Conservation (phyloP, 1,140 invertebrate genomes). For the Euwallacea similis region DNA sequence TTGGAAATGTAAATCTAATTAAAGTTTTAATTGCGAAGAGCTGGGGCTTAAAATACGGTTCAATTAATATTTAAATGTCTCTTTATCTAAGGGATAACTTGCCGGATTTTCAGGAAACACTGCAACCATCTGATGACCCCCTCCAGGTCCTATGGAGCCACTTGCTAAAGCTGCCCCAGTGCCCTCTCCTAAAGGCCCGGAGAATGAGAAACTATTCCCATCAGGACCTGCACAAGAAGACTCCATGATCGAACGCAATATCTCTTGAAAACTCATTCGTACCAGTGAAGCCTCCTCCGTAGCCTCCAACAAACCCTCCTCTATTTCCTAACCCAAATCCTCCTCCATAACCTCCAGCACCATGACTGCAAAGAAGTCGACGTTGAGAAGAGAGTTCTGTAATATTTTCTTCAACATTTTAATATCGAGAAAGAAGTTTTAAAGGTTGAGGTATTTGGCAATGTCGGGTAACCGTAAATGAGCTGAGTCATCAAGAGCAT, state of each 20-base stretch:
- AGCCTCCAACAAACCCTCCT: conserved; percentile 26
- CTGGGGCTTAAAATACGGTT: conserved; percentile 8
- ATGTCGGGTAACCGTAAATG: too few relatives aligned
- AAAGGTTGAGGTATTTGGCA: too few relatives aligned
- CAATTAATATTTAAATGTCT: conserved; percentile 9
- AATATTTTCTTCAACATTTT: too few relatives aligned
- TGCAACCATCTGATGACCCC: conserved; percentile 58
- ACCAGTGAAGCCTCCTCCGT: conserved; percentile 28
- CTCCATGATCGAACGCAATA: not conserved
- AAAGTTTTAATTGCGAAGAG: conserved; percentile 13
- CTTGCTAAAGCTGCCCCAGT: conserved; percentile 48
- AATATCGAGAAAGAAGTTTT: too few relatives aligned
- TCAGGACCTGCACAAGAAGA: conserved; percentile 26
- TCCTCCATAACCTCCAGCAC: conserved; percentile 19
- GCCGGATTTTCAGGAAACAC: conserved; percentile 63
- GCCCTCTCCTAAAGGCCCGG: conserved; percentile 25
- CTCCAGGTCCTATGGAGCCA: conserved; percentile 57
- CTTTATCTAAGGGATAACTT: conserved; percentile 16
- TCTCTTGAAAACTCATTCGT: not conserved
- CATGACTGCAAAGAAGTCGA: not conserved
- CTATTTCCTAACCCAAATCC: conserved; percentile 24
- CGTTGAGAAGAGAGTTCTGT: too few relatives aligned
- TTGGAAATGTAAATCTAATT: conserved; percentile 1
- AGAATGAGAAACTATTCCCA: conserved; percentile 21
- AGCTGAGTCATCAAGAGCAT: too few relatives aligned